These are phyloP conservation scores for Tauraco hartlaubi DNA, from an alignment of 2,797 vertebrate genomes.

Conservation along the genomic window DNA sequence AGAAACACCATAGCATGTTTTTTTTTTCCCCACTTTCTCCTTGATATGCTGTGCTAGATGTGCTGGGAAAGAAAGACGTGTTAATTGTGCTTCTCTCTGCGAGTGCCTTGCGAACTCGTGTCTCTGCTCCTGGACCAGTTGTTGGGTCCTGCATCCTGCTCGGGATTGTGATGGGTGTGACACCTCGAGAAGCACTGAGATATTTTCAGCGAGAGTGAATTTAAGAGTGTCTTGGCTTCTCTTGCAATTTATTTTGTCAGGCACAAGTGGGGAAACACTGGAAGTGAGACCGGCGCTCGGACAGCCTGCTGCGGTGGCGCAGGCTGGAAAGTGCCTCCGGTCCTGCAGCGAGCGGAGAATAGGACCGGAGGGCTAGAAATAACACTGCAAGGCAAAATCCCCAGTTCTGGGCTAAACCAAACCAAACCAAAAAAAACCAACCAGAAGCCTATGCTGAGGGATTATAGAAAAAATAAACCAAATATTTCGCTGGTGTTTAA, in stretches of 20 bases:
- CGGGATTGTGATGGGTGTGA: background rate
- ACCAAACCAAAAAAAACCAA: background rate
- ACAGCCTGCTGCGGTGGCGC: background rate
- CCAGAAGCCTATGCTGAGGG: background rate
- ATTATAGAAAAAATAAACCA: background rate
- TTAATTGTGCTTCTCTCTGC: constrained; percentile 45
- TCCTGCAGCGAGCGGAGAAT: accelerated
- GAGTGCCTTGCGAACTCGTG: background rate
- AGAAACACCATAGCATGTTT: background rate
- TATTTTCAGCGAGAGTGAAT: constrained; percentile 26
- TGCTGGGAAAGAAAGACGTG: background rate
- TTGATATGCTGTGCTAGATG: constrained; percentile 9
- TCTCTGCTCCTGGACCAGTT: background rate
- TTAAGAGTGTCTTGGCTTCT: background rate
- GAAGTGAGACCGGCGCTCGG: background rate
- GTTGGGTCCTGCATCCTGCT: background rate
- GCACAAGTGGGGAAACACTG: background rate
- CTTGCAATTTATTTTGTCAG: background rate
- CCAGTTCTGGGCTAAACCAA: background rate
- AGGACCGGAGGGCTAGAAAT: background rate
- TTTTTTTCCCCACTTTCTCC: background rate
- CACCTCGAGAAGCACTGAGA: background rate
- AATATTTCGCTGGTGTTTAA: background rate
- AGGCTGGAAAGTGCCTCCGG: background rate
- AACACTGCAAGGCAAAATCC: accelerated